Evolutionary conservation across 2,113 vertebrate species (phyloP), one percentile per base, ranked within the genome.

Genomic region (Varanus komodoensis): DNA sequence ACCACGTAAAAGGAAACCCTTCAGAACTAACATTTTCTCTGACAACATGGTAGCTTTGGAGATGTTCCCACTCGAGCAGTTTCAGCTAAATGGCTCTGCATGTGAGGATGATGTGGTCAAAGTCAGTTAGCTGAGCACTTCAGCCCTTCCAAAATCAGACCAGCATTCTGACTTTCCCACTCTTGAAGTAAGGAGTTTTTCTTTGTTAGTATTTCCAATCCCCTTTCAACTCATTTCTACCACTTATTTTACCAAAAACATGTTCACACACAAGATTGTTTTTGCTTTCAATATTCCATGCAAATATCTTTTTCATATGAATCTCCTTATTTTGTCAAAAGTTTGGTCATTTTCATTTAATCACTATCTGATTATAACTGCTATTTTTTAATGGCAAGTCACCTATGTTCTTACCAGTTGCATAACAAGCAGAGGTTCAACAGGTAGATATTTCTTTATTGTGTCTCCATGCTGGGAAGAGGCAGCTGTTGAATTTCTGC

Each of bases 261-360:
- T 4, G 86, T 50, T 69, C 34, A 82, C 87, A 34, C 85, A 52
- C 0, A 52, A 85, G 23, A 57, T 77, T 44, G 38, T 38, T 57
- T 50, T 89, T 77, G 61, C 75, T 61, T 92, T 50, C 91, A 8
- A 74, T 17, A 90, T 50, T 57, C 5, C 75, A 44, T 0, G 0
- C 11, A 61, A n/a, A 0, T 0, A 0, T 48, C 8, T 69, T 0
- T 87, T 67, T 64, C 73, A 75, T 84, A 75, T 0, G 38, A 90
- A 64, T 0, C 1, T 12, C 3, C 38, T 19, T 1, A 38, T 52
- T 4, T 80, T 32, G 52, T 52, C 54, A 34, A 82, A 34, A 3
- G 29, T 52, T 80, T 69, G 12, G 29, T 44, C 32, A 64, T 44
- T 29, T 84, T 44, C 48, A 29, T 68, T 48, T 84, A 50, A 64